Percentiles rank a stretch among this genome's conserved stretches.
Evolutionary conservation across 2,888 invertebrate genomes (phyloP).

Genomic region (Microctonus aethiopoides): DNA sequence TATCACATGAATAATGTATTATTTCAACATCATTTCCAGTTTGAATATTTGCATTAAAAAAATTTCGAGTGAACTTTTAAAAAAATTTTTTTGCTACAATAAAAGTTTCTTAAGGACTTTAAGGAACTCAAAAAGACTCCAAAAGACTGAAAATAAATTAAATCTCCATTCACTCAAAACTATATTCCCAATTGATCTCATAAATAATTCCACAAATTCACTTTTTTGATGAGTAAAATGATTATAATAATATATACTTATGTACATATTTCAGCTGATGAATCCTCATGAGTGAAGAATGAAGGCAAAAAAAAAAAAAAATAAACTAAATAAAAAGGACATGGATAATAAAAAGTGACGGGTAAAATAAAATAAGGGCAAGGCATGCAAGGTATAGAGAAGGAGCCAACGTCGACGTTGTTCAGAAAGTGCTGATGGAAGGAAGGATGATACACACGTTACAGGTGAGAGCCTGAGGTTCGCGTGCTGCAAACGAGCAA

Average conservation of each 20-base stretch:
- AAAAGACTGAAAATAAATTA: no score
- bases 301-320: not conserved
- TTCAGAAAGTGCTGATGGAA: slow-evolving; percentile 32
- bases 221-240: not conserved
- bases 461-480: slow-evolving; percentile 64
- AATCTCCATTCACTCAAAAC: no score
- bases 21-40: no score
- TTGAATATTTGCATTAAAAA: no score
- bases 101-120: no score
- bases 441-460: slow-evolving; percentile 54
- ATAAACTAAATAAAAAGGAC: slow-evolving; percentile 10
- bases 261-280: not conserved
- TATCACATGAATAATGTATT: no score
- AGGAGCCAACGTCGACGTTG: slow-evolving; percentile 26
- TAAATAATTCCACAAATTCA: slow-evolving; percentile 11
- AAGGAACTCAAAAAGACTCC: no score
- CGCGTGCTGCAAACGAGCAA: slow-evolving; percentile 65
- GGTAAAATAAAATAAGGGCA: slow-evolving; percentile 33
- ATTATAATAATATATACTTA: slow-evolving; percentile 5
- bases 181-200: not conserved
- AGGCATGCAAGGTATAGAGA: slow-evolving; percentile 33
- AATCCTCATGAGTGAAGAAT: slow-evolving; percentile 15
- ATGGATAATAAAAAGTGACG: slow-evolving; percentile 16
- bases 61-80: no score
- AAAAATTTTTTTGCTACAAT: no score